Evolutionary conservation across 2,888 invertebrate species (phyloP), one percentile per base, ranked within the genome.

Genomic region (Urechis unicinctus): DNA sequence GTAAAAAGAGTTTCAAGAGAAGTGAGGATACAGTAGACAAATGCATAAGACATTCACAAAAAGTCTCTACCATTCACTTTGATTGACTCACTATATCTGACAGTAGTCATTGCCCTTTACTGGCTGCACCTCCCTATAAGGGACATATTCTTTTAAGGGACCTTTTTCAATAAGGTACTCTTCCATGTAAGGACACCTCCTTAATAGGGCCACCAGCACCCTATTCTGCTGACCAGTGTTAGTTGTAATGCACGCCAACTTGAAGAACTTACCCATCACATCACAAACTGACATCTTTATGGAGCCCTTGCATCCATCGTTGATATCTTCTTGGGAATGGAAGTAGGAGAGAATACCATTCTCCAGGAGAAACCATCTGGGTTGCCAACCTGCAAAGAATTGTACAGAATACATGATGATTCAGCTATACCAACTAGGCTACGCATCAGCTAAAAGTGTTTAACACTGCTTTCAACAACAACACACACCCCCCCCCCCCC

Each of bases 261-360:
- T 45, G 17, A 17, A 50, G 17, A n/a, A 6, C 36, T 22, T 79
- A 88, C 88, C 88, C 78, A 85, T 86, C 65, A 89, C 88, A 81
- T 89, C 88, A 78, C 88, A 88, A 44, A 88, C 88, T 55, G 87
- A 85, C 64, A 89, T 85, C 80, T 88, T 88, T 64, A 89, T 85
- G 54, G 88, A 88, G 29, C 89, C 88, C 80, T 88, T 89, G 73
- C 88, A 88, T 28, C 88, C 89, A 79, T 87, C 87, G 72, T 82
- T 85, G 3, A 87, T 88, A 81, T 89, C 88, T 65, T 89, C 88
- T 71, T 87, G 86, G 0, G 88, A 88, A 76, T 87, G 86, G 72
- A 88, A 89, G 75, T 89, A 89, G 0, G 88, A 87, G 66, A 89
- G 78, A 55, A 88, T 84, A 41, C 88, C 88, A 79, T 88, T 86